A percentile compares a stretch with the other conserved stretches of the same genome.
These are phyloP conservation scores for Furnarius figulus DNA, from an alignment of 2,113 vertebrate species.

Conservation along the genomic window DNA sequence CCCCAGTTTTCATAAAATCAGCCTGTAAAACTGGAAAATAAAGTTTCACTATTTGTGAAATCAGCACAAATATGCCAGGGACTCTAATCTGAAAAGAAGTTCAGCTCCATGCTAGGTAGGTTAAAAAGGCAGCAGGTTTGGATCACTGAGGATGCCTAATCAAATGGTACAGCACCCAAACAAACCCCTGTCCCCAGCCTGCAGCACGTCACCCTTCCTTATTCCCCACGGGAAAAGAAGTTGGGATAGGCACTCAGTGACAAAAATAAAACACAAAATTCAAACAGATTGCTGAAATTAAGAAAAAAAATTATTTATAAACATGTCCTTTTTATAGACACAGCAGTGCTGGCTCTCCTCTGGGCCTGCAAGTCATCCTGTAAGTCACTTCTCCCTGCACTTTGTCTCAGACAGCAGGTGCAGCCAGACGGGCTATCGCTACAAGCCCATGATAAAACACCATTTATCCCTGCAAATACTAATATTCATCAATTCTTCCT, in stretches of 20 bases:
- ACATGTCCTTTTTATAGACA: background rate
- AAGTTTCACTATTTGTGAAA: background rate
- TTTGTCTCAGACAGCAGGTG: background rate
- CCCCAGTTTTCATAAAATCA: background rate
- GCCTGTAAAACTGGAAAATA: background rate
- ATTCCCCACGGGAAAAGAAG: background rate
- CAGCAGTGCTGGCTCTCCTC: background rate
- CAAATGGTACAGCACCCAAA: background rate
- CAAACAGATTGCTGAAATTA: background rate
- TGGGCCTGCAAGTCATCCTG: background rate
- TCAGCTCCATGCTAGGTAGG: background rate
- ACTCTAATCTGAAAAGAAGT: background rate
- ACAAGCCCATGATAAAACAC: background rate
- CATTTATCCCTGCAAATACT: background rate
- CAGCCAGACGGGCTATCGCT: background rate
- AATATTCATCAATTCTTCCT: constrained; percentile 2
- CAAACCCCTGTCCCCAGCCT: fast-evolving
- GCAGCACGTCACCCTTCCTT: fast-evolving
- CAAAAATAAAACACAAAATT: background rate
- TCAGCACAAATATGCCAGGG: background rate
- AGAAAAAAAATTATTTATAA: fast-evolving
- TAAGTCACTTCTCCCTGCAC: background rate
- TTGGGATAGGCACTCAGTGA: background rate
- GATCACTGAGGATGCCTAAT: fast-evolving
- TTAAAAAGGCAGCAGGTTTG: background rate